Evolutionary conservation across 2,797 vertebrate species (phyloP).

Genomic region (Lindbergichthys nudifrons): DNA sequence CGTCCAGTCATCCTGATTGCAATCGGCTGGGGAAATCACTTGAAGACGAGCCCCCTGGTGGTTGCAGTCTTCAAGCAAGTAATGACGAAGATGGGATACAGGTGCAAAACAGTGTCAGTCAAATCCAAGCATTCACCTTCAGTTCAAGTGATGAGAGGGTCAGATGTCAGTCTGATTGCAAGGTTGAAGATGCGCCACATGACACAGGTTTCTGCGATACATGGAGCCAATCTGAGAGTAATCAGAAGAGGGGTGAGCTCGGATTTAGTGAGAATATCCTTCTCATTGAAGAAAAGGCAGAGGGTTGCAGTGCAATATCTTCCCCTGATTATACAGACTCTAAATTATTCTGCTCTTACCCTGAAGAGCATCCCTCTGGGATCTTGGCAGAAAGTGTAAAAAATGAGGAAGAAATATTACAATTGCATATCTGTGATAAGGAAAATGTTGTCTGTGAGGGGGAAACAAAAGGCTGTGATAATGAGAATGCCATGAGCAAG

Average conservation of each 20-base stretch:
- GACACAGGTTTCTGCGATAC: constrained; percentile 29
- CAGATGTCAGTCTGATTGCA: constrained; percentile 56
- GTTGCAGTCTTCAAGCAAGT: constrained; percentile 27
- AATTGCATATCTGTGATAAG: constrained; percentile 52
- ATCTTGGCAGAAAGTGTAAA: constrained; percentile 30
- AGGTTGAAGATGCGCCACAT: constrained; percentile 40
- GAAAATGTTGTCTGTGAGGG: constrained; percentile 44
- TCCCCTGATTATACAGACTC: constrained; percentile 43
- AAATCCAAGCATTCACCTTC: constrained; percentile 34
- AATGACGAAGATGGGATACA: constrained; percentile 34
- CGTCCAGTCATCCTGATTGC: constrained; percentile 52
- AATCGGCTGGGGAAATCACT: constrained; percentile 55
- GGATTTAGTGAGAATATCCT: constrained; percentile 46
- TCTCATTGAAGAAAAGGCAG: constrained; percentile 36
- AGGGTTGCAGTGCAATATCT: constrained; percentile 32
- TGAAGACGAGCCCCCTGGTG: constrained; percentile 46
- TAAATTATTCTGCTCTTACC: constrained; percentile 41
- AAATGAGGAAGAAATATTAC: constrained; percentile 44
- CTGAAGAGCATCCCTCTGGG: constrained; percentile 40
- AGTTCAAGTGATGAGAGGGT: constrained; percentile 43
- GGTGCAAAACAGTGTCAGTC: constrained; percentile 44
- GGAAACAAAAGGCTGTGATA: constrained; percentile 61
- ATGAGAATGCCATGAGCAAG: constrained; percentile 41
- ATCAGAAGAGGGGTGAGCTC: constrained; percentile 46
- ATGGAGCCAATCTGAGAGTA: constrained; percentile 49